Evolutionary conservation across 2,113 vertebrate species (phyloP).

Genomic region (Hiodon alosoides): DNA sequence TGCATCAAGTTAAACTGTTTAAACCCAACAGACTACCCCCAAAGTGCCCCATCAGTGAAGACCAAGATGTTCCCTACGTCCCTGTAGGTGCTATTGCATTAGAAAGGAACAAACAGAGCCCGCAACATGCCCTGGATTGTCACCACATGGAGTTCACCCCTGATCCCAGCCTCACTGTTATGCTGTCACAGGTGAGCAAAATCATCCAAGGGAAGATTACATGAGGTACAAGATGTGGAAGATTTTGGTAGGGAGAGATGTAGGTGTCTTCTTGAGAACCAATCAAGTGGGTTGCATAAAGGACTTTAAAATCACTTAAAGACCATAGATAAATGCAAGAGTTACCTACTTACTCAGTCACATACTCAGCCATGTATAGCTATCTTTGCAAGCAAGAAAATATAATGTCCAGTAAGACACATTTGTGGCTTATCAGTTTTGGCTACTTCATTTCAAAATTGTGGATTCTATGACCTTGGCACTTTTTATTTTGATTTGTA

Average conservation of each 20-base stretch:
- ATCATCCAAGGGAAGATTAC: neutral
- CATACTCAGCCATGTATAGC: too few relatives aligned
- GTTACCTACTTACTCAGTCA: too few relatives aligned
- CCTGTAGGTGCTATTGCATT: conserved; percentile 29
- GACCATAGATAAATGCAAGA: too few relatives aligned
- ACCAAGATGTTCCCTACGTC: conserved; percentile 24
- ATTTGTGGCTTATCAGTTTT: too few relatives aligned
- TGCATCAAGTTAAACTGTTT: neutral
- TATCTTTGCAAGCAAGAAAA: too few relatives aligned
- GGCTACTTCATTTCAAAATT: too few relatives aligned
- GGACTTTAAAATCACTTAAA: too few relatives aligned
- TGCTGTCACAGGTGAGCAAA: conserved; percentile 59
- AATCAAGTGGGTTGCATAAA: too few relatives aligned
- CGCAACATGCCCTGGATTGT: conserved; percentile 41
- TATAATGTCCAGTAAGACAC: too few relatives aligned
- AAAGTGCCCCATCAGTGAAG: conserved; percentile 42
- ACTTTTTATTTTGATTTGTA: conserved; percentile 28
- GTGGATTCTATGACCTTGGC: too few relatives aligned
- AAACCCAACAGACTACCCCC: conserved; percentile 47
- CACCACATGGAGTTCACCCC: conserved; percentile 47
- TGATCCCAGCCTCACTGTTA: conserved; percentile 55
- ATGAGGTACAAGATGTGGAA: too few relatives aligned
- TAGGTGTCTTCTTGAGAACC: too few relatives aligned
- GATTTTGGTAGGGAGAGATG: neutral
- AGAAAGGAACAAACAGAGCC: conserved; percentile 28